These are phyloP conservation scores for Periophthalmus magnuspinnatus DNA, from an alignment of 2,797 vertebrate species.

Conservation along the genomic window DNA sequence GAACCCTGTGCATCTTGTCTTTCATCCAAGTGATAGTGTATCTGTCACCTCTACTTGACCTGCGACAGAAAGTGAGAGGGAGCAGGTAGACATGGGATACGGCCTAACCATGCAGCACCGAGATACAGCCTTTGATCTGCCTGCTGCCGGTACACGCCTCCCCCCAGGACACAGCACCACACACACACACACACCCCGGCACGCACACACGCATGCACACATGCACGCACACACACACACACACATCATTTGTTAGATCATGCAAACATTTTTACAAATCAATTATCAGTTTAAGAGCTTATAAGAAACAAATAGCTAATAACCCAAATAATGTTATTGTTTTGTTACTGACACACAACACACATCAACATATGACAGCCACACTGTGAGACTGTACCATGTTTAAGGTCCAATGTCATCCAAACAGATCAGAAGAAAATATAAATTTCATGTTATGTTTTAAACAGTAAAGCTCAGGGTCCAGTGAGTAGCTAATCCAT, in stretches of 20 bases:
- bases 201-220: too few species aligned
- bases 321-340: neutral
- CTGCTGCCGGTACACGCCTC: slow-evolving; percentile 55
- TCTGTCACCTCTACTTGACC: slow-evolving; percentile 66
- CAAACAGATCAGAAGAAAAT: neutral
- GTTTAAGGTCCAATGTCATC: neutral
- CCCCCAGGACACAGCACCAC: slow-evolving; percentile 36
- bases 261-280: slow-evolving; percentile 18
- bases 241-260: slow-evolving; percentile 30
- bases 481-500: neutral
- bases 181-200: slow-evolving; percentile 48
- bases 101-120: slow-evolving; percentile 48
- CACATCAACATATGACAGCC: neutral
- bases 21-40: slow-evolving; percentile 61
- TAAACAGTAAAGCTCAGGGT: neutral
- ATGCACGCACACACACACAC: too few species aligned
- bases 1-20: slow-evolving; percentile 37
- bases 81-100: slow-evolving; percentile 44
- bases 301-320: slow-evolving; percentile 18
- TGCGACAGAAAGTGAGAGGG: slow-evolving; percentile 33
- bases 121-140: slow-evolving; percentile 58
- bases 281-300: slow-evolving; percentile 34
- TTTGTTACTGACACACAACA: neutral
- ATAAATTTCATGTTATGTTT: neutral
- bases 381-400: neutral